phyloP scores from a whole-genome alignment of 2,797 vertebrate species.

The Lophotriccus pileatus region DNA sequence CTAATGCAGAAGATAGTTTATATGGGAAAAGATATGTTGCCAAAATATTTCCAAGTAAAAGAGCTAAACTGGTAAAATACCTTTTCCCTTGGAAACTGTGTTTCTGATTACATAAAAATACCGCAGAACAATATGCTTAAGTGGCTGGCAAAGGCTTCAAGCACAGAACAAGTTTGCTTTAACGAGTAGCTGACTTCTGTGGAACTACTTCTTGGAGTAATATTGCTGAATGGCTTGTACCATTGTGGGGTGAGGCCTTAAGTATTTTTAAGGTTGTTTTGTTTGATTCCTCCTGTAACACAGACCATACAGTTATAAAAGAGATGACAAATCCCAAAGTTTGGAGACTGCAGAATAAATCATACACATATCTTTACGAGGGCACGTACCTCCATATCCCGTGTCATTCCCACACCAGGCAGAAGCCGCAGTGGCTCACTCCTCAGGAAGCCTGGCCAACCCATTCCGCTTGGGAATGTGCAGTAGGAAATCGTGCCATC shows the following conservation, averaged over 20 bases:
- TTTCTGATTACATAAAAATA: not conserved
- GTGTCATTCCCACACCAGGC: accelerated
- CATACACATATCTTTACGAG: not conserved
- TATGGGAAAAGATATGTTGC: not conserved
- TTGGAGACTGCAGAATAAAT: not conserved
- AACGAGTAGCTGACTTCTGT: not conserved
- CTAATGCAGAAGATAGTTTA: not conserved
- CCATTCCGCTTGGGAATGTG: not conserved
- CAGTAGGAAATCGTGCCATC: not conserved
- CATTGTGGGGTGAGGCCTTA: not conserved
- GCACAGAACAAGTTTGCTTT: not conserved
- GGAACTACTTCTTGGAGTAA: not conserved
- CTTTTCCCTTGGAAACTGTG: not conserved
- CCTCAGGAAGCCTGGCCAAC: not conserved
- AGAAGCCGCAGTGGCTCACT: accelerated
- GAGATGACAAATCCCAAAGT: not conserved
- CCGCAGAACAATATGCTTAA: not conserved
- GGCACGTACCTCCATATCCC: accelerated
- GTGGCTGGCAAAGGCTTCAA: not conserved
- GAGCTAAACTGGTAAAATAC: not conserved
- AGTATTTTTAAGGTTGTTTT: not conserved
- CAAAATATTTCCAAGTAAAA: not conserved
- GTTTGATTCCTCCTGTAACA: not conserved
- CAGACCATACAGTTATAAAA: not conserved
- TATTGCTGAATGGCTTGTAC: not conserved